These are phyloP conservation scores for Drosophila ogumai DNA, from an alignment of 1,140 invertebrate genomes.

Conservation along the genomic window DNA sequence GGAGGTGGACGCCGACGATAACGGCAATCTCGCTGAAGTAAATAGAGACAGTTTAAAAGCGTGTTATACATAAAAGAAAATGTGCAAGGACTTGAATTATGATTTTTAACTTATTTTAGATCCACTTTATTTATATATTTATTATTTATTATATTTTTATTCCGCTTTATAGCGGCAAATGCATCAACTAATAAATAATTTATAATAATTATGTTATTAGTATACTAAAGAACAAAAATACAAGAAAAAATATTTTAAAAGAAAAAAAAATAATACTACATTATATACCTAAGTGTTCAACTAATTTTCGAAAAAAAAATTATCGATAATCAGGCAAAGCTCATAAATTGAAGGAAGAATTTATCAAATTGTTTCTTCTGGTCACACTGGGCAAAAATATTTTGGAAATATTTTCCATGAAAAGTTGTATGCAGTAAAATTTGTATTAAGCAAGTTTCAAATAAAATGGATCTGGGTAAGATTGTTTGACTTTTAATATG, in stretches of 20 bases:
- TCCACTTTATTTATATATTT: no score
- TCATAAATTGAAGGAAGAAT: background rate
- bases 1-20: background rate
- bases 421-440: background rate
- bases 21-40: background rate
- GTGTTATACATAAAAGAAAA: background rate
- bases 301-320: no score
- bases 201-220: no score
- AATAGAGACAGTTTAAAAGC: background rate
- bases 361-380: background rate
- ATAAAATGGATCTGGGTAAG: conserved; percentile 2
- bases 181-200: no score
- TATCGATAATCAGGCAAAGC: background rate
- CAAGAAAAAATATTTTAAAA: no score
- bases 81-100: no score
- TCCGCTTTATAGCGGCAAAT: no score
- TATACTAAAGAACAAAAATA: no score
- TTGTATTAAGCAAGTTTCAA: background rate
- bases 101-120: no score
- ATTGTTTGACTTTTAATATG: background rate
- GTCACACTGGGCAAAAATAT: background rate
- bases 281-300: no score
- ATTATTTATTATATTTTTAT: no score
- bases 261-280: no score
- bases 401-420: background rate